phyloP scores from a whole-genome alignment of 2,113 vertebrate species.

The Xenopus laevis region DNA sequence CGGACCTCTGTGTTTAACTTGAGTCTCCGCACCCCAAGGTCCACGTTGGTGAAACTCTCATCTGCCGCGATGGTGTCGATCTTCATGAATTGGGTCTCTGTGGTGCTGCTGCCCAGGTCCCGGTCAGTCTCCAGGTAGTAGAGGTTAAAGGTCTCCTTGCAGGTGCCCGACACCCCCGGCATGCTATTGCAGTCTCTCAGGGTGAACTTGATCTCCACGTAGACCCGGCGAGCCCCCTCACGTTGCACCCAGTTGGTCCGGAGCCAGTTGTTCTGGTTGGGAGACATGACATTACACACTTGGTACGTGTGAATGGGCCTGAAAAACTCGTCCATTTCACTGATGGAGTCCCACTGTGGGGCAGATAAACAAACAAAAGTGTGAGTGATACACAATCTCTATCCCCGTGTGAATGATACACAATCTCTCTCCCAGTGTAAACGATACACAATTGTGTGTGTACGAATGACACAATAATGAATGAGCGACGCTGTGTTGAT shows the following conservation, averaged over 20 bases:
- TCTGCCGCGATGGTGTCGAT: conserved; percentile 94
- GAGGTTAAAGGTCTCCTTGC: conserved; percentile 97
- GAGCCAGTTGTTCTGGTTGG: conserved; percentile 97
- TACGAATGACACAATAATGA: too few species aligned
- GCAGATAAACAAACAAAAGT: too few species aligned
- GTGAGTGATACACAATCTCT: too few species aligned
- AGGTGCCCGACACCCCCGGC: conserved; percentile 90
- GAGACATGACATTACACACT: conserved; percentile 95
- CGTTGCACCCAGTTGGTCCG: conserved; percentile 87
- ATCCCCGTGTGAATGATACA: too few species aligned
- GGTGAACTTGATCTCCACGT: conserved; percentile 93
- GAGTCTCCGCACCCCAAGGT: conserved; percentile 86
- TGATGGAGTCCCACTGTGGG: conserved; percentile 92
- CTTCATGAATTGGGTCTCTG: conserved; percentile 89
- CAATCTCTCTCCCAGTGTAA: too few species aligned
- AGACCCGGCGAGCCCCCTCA: conserved; percentile 82
- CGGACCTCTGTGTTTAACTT: conserved; percentile 94
- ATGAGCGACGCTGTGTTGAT: too few species aligned
- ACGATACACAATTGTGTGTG: too few species aligned
- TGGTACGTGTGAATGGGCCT: conserved; percentile 95
- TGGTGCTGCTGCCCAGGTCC: conserved; percentile 76
- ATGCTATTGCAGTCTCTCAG: conserved; percentile 96
- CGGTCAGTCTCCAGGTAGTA: conserved; percentile 91
- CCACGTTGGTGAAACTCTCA: conserved; percentile 92
- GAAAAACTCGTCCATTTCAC: conserved; percentile 95